Conservation (phyloP, 2,888 invertebrate species). For the Gastrophysa polygoni region DNA sequence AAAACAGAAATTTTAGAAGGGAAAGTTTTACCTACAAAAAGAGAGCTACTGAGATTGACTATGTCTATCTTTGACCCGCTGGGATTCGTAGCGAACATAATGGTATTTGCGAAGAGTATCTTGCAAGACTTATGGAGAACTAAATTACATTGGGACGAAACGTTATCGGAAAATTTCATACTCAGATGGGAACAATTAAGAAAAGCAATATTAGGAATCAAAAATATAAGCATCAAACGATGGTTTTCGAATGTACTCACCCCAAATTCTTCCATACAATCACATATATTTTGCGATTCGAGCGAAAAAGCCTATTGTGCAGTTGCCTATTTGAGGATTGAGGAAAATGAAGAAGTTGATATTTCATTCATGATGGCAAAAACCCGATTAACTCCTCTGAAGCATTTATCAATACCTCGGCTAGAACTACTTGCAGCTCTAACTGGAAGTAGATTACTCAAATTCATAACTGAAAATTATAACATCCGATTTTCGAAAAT, state of each 20-base stretch:
- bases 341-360: not conserved
- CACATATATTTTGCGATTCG: too few relatives aligned
- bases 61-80: constrained; percentile 4
- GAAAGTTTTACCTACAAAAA: not conserved
- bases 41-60: not conserved
- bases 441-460: not conserved
- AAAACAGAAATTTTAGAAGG: not conserved
- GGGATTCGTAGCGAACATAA: not conserved
- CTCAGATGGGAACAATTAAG: not conserved
- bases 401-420: constrained; percentile 8
- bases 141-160: too few relatives aligned
- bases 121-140: not conserved
- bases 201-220: not conserved
- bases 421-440: constrained; percentile 17
- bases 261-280: too few relatives aligned
- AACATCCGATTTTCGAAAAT: too few relatives aligned
- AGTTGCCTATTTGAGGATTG: not conserved
- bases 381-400: constrained; percentile 14
- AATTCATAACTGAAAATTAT: not conserved
- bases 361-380: constrained; percentile 5
- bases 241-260: too few relatives aligned
- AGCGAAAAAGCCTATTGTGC: too few relatives aligned
- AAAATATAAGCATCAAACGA: not conserved
- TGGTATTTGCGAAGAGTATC: not conserved
- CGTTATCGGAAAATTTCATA: too few relatives aligned